Conservation (phyloP, 1,140 invertebrate species). For the Pararge aegeria region DNA sequence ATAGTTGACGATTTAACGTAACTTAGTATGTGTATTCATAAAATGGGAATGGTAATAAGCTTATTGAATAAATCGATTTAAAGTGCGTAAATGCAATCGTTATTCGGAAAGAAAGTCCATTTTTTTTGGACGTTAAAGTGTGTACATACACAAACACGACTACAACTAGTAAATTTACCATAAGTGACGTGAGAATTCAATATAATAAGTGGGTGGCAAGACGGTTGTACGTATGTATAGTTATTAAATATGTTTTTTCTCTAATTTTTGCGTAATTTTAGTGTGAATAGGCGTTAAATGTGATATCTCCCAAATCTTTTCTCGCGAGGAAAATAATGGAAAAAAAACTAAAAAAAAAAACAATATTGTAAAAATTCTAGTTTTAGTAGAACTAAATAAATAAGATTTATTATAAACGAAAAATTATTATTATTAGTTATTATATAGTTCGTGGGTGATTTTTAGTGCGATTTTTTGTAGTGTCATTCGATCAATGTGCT, state of each 20-base stretch:
- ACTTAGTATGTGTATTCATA: too few relatives aligned
- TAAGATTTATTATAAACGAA: constrained; percentile 19
- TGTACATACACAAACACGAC: too few relatives aligned
- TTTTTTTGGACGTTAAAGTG: too few relatives aligned
- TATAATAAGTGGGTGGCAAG: not conserved
- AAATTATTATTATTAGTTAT: constrained; percentile 28
- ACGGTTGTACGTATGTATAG: constrained; percentile 22
- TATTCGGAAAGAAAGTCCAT: too few relatives aligned
- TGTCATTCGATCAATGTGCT: too few relatives aligned
- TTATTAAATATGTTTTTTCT: constrained; percentile 5
- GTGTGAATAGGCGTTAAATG: constrained; percentile 15
- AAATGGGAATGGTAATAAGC: too few relatives aligned
- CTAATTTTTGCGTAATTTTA: constrained; percentile 10
- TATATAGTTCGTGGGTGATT: constrained; percentile 16
- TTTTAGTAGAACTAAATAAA: constrained; percentile 18
- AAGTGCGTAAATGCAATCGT: too few relatives aligned
- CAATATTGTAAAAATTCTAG: constrained; percentile 15
- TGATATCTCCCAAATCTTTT: constrained; percentile 26
- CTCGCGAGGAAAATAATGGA: constrained; percentile 19
- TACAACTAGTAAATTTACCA: too few relatives aligned
- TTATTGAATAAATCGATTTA: too few relatives aligned
- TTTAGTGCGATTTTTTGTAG: constrained; percentile 10
- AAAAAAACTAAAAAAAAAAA: constrained; percentile 25
- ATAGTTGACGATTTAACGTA: too few relatives aligned
- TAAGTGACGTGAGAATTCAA: not conserved